Evolutionary conservation across 1,140 invertebrate genomes (phyloP), one percentile per base, ranked within the genome.

Genomic region (Drosophila sechellia): DNA sequence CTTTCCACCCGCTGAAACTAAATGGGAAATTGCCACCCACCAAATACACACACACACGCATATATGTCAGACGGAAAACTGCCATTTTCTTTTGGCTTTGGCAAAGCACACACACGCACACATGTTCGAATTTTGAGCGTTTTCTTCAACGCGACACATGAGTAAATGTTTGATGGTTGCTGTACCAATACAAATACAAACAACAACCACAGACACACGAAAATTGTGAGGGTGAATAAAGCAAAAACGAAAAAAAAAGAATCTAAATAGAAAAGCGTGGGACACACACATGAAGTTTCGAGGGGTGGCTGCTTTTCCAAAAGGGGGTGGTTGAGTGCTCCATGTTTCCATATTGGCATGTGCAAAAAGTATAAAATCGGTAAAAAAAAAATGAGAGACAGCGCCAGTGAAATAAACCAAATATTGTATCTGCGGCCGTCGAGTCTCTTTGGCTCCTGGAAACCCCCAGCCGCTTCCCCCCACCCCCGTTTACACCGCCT

Each of bases 131-230:
- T 78, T 86, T 59, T 46, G 52, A 69, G 64, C 50, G 63, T 69
- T 71, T 79, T 77, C 72, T 68, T 72, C 58, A 69, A 20, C 49
- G 54, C 78, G 69, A 81, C 63, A 84, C 77, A 85, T 55, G 46
- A 80, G 71, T 68, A 83, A 87, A 89, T 89, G 84, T 87, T 87
- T 87, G 85, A 87, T 87, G 84, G 84, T 87, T 87, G 84, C 84
- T 87, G 84, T 89, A 87, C 79, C 81, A 89, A 87, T 84, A 87
- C 84, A 89, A 87, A 83, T 79, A 87, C 84, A 86, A 86, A 87
- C 74, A 86, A 64, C 81, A 85, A 68, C 42, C 81, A 68, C 60
- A 78, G 45, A 78, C 54, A 20, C 54, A 55, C 17, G 49, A 42
- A 64, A 40, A 34, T 27, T 76, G 83, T 55, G 79, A 66, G 80